Evolutionary conservation across 2,888 invertebrate species (phyloP), one percentile per base, ranked within the genome.

Genomic region (Mamestra brassicae): DNA sequence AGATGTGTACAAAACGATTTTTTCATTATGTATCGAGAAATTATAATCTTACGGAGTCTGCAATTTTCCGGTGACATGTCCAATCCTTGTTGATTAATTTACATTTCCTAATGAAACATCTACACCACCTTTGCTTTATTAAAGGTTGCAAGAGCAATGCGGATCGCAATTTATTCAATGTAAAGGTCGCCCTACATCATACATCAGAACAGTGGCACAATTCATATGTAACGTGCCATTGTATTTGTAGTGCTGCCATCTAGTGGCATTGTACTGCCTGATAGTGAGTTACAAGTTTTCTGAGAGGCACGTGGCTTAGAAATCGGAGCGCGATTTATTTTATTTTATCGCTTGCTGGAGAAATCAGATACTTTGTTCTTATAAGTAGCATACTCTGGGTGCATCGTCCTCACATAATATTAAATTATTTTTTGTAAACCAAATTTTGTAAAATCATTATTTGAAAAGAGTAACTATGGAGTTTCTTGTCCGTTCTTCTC

Each of bases 251-350:
- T 36, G 52, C 17, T 47, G 34, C 42, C 42, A 52, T 52, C 34
- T 10, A 69, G 42, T 70, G 71, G 26, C 36, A 57, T 36, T 58
- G 50, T 42, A 13, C 15, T 52, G 71, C 11, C 17, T 63, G 34
- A 75, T 54, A 64, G 63, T 38, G 13, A 26, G 47, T 54, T 47
- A 63, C 81, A 74, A 34, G 62, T 34, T 60, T 76, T 38, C n/a
- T n/a, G 52, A 38, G 58, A 11, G 1, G 52, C 57, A 74, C 75
- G 76, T 58, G 81, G 57, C 81, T 26, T 47, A 81, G 76, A 81
- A 76, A 76, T 81, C 52, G n/a, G 15, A 58, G 11, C 42, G 26
- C 36, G 34, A 75, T 76, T 81, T 64, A 74, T 76, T 66, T 55
- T 55, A 66, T 66, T 79, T 58, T 70, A 81, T 58, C 26, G 36